These are phyloP conservation scores for Aporophyla nigra DNA, from an alignment of 2,888 invertebrate genomes.

Conservation along the genomic window DNA sequence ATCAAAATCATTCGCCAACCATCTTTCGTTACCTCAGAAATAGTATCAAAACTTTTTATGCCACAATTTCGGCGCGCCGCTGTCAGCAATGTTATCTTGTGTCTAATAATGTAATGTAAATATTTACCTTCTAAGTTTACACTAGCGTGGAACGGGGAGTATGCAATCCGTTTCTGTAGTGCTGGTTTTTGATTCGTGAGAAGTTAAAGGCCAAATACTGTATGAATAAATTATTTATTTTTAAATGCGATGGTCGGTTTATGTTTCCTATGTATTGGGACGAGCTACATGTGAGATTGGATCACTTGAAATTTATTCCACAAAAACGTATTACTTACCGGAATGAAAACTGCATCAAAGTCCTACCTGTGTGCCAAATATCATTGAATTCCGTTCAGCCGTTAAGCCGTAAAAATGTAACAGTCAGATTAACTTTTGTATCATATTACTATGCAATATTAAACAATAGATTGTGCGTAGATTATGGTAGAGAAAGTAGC, in stretches of 20 bases:
- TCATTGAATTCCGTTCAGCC: too few species aligned
- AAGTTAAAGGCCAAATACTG: slow-evolving; percentile 2
- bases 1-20: slow-evolving; percentile 23
- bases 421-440: too few species aligned
- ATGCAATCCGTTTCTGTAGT: slow-evolving; percentile 28
- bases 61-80: slow-evolving; percentile 23
- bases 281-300: not conserved
- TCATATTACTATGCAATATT: too few species aligned
- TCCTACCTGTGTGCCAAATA: too few species aligned
- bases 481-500: not conserved
- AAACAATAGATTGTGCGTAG: not conserved
- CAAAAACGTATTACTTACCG: too few species aligned
- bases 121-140: slow-evolving; percentile 59
- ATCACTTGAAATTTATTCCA: too few species aligned
- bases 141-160: slow-evolving; percentile 20
- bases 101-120: slow-evolving; percentile 54
- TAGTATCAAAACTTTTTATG: slow-evolving; percentile 6
- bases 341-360: too few species aligned
- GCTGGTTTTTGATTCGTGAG: slow-evolving; percentile 2
- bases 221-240: slow-evolving; percentile 19
- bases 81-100: slow-evolving; percentile 53
- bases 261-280: not conserved
- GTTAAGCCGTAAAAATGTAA: too few species aligned
- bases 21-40: slow-evolving; percentile 3
- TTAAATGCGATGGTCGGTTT: not conserved